Evolutionary conservation across 2,888 invertebrate species (phyloP).

Genomic region (Acronicta leporina): DNA sequence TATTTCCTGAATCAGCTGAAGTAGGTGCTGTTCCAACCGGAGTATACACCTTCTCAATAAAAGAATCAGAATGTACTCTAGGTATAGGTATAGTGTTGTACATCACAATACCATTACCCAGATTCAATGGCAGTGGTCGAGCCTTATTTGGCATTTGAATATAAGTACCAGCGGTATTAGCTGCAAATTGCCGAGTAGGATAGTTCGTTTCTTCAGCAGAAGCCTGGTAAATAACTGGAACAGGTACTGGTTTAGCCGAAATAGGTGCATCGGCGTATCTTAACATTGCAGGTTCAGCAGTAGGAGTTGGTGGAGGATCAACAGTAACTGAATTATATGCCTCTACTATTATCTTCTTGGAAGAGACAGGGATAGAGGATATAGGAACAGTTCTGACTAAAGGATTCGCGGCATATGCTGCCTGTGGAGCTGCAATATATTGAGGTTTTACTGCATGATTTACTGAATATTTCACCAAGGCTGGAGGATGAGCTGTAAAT

Average conservation of each 20-base stretch:
- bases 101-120: conserved; percentile 4
- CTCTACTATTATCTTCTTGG: conserved; percentile 27
- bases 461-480: conserved; percentile 11
- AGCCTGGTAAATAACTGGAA: conserved; percentile 38
- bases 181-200: conserved; percentile 11
- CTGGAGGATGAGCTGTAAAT: conserved; percentile 3
- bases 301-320: conserved; percentile 34
- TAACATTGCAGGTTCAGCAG: background rate
- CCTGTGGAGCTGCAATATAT: conserved; percentile 9
- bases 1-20: conserved; percentile 12
- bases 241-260: conserved; percentile 28
- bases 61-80: conserved; percentile 17
- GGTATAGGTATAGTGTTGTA: conserved; percentile 25
- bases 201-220: conserved; percentile 1
- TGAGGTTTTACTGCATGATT: conserved; percentile 10
- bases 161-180: conserved; percentile 7
- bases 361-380: conserved; percentile 5
- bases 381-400: background rate
- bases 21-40: conserved; percentile 1
- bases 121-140: conserved; percentile 6
- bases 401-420: conserved; percentile 16
- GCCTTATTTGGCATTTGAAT: conserved; percentile 4
- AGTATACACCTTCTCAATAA: conserved; percentile 10
- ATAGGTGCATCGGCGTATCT: conserved; percentile 10
- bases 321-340: conserved; percentile 22